Base-by-base conservation (phyloP, 1,140 invertebrate genomes). In the Lordiphosa stackelbergi region DNA sequence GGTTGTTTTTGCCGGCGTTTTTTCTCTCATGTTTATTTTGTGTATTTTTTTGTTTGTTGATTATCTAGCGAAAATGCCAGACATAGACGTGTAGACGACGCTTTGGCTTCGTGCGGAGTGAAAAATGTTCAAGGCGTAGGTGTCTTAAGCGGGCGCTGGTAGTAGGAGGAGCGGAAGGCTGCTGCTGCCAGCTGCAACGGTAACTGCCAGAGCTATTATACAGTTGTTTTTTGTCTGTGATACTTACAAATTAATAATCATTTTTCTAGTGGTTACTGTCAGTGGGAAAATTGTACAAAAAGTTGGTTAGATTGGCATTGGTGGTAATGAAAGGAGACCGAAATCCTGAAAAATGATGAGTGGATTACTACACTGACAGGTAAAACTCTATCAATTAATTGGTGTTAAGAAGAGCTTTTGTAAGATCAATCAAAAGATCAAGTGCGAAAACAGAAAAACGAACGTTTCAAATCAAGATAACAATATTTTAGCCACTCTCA, bases 51-150 rank as follows among this genome's bases (percentile, higher is more conserved):
- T 61, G 45, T 42, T 55, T 63, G 40, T 53, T 57, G 57, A 63
- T 70, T 78, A 69, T 53, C 60, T 73, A 62, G 61, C 60, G 56
- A 66, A 63, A 69, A 53, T 53, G 46, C 36, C 38, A 38, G 40
- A 63, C 69, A 53, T 66, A 43, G 69, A 68, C 64, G 64, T 59
- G 64, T 66, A 72, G 69, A 71, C 69, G 69, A 58, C 69, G 69
- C 60, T 72, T 72, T 66, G 69, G 69, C 69, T 66, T 61, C 62
- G 52, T 68, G 52, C 69, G 37, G 57, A 73, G 55, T 56, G 69
- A 61, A 73, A 73, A 60, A 71, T 65, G 59, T 59, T 49, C 22
- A 22, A 48, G 51, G 61, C 69, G 69, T 72, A 77, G 68, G 68
- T 66, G 68, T 73, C 37, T 11, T 4, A 48, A n/a, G n/a, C 24